A percentile compares a stretch with the other conserved stretches of the same genome.
These are phyloP conservation scores for Lepidotrigona ventralis DNA, from an alignment of 1,140 invertebrate genomes.

Conservation along the genomic window DNA sequence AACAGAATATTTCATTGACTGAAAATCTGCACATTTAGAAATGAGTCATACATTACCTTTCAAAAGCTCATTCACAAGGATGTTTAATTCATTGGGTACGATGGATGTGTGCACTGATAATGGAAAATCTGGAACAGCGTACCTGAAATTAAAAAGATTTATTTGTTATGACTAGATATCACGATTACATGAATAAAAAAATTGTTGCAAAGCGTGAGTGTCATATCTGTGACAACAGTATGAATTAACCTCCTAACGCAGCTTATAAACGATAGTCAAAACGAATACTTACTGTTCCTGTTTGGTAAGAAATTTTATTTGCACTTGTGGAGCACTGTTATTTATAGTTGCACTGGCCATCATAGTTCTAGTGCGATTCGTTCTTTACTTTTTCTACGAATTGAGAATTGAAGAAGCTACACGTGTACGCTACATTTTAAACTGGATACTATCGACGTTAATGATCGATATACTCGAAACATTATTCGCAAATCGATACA, in stretches of 20 bases:
- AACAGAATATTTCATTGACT: not conserved
- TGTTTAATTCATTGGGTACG: conserved; percentile 86
- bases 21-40: not conserved
- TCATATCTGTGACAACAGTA: not conserved
- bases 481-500: not conserved
- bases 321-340: conserved; percentile 80
- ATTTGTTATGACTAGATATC: not conserved
- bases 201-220: not conserved
- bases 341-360: conserved; percentile 23
- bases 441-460: not conserved
- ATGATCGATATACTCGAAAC: not conserved
- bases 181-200: not conserved
- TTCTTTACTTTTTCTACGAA: not conserved
- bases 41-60: conserved; percentile 79
- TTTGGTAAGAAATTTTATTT: conserved; percentile 90
- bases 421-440: conserved; percentile 41
- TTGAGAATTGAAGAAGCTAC: not conserved
- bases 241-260: not conserved
- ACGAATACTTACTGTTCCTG: conserved; percentile 86
- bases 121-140: conserved; percentile 91
- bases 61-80: conserved; percentile 89
- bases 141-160: conserved; percentile 82
- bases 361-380: not conserved
- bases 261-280: conserved; percentile 10
- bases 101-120: conserved; percentile 89